Evolutionary conservation across 2,888 invertebrate genomes (phyloP).

Genomic region (Allophyes oxyacanthae): DNA sequence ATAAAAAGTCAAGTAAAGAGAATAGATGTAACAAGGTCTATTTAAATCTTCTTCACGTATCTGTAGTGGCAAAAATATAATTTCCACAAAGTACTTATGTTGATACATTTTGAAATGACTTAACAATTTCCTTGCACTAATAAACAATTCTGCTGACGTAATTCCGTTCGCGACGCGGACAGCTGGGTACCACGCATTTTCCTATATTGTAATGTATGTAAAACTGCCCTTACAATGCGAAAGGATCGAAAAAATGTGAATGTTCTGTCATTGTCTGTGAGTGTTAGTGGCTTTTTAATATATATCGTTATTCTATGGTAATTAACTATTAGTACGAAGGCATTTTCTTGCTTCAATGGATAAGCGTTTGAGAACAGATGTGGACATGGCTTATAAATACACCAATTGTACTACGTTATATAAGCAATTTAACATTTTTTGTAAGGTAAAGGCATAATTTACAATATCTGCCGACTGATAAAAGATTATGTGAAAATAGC

Average conservation of each 20-base stretch:
- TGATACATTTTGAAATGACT: slow-evolving; percentile 42
- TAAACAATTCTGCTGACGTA: slow-evolving; percentile 49
- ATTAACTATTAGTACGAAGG: slow-evolving; percentile 23
- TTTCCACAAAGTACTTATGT: slow-evolving; percentile 31
- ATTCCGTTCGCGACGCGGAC: slow-evolving; percentile 47
- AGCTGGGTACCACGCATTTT: slow-evolving; percentile 42
- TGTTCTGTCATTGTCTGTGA: slow-evolving; percentile 41
- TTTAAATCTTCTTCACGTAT: slow-evolving; percentile 43
- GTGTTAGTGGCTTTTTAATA: slow-evolving; percentile 49
- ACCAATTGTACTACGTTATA: slow-evolving; percentile 5
- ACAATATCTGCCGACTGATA: no score
- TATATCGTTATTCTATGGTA: slow-evolving; percentile 47
- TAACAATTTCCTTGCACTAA: slow-evolving; percentile 43
- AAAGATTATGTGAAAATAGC: no score
- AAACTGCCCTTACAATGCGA: slow-evolving; percentile 46
- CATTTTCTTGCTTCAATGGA: slow-evolving; percentile 47
- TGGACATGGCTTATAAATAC: slow-evolving; percentile 4
- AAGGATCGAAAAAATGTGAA: slow-evolving; percentile 37
- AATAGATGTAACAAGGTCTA: slow-evolving; percentile 12
- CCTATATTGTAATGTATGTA: slow-evolving; percentile 47
- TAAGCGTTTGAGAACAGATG: slow-evolving; percentile 32
- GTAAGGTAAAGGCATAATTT: no score
- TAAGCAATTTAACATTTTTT: not conserved
- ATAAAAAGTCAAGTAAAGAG: slow-evolving; percentile 7
- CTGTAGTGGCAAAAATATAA: slow-evolving; percentile 40